phyloP scores from a whole-genome alignment of 92 coral and sea anemone genomes.

The Virgularia gustaviana region DNA sequence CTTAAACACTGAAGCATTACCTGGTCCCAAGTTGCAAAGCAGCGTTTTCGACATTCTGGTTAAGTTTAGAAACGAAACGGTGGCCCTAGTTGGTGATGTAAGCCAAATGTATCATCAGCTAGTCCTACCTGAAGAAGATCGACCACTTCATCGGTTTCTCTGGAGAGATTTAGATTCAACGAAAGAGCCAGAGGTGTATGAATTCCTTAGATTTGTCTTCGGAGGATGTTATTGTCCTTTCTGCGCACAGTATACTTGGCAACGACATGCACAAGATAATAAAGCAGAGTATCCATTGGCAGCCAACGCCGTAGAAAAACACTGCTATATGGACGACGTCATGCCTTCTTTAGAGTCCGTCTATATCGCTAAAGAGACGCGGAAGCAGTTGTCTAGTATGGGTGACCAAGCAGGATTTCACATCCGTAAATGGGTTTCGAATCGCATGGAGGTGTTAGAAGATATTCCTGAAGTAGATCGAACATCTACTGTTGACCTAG shows the following conservation, averaged over 20 bases:
- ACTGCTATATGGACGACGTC: constrained; percentile 46
- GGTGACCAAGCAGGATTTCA: constrained; percentile 32
- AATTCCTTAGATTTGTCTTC: constrained; percentile 54
- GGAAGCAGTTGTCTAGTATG: constrained; percentile 6
- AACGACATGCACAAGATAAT: constrained; percentile 40
- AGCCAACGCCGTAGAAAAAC: constrained; percentile 29
- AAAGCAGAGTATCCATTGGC: constrained; percentile 52
- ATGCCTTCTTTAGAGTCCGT: constrained; percentile 30
- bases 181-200: constrained; percentile 51
- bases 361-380: constrained; percentile 17
- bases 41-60: constrained; percentile 46
- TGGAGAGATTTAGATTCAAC: constrained; percentile 41
- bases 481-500: background rate
- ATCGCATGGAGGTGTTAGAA: constrained; percentile 14
- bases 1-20: constrained; percentile 29
- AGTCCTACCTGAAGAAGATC: constrained; percentile 22
- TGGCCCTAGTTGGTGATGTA: constrained; percentile 37
- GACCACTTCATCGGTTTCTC: constrained; percentile 52
- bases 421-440: constrained; percentile 32
- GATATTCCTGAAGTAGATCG: background rate
- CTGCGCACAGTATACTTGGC: constrained; percentile 50
- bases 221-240: constrained; percentile 66
- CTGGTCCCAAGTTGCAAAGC: constrained; percentile 47
- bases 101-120: constrained; percentile 55
- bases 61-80: constrained; percentile 40